Evolutionary conservation across 2,888 invertebrate genomes (phyloP), one percentile per base, ranked within the genome.

Genomic region (Apamea monoglypha): DNA sequence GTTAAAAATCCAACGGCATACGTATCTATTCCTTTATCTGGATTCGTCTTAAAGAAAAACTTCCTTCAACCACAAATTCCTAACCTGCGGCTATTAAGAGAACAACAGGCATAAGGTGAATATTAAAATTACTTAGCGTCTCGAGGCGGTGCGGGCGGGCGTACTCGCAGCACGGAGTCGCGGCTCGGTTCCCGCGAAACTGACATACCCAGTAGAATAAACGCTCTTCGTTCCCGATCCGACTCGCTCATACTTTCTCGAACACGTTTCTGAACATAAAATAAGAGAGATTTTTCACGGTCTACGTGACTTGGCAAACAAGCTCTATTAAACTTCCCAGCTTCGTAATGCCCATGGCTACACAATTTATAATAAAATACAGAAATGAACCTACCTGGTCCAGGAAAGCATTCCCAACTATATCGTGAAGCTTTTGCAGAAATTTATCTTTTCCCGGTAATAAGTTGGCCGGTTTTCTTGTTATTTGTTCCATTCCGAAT

Each of bases 401-500:
- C 72, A 96, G 90, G 84, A 96, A 96, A 76, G 95, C 94, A 74
- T 94, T 90, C 18, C 94, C 95, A 44, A 96, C 94, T 69, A 96
- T 93, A 82, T 94, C 91, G 76, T 96, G 93, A 36, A 97, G 83
- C 78, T 95, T 90, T 61, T 95, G 93, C 76, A 96, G 85, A 81
- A 92, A 96, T 84, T 94, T 96, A 56, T 96, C 96, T 87, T 96
- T 96, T 5, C 91, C 93, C 2, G 95, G 96, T 61, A 97, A 87
- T 74, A 96, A 88, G 67, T 92, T 92, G 2, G 90, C 84, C 6
- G 95, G 93, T 74, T 94, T 95, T 76, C 94, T 93, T 7, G 93
- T 89, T 83, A 96, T 95, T 90, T 96, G 96, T 85, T 95, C 95
- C 93, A 96, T 94, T 7, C 93, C 96, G 74, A 96, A 97, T 82